These are phyloP conservation scores for Delphinus delphis DNA, from an alignment of 2,113 vertebrate species.

Conservation along the genomic window DNA sequence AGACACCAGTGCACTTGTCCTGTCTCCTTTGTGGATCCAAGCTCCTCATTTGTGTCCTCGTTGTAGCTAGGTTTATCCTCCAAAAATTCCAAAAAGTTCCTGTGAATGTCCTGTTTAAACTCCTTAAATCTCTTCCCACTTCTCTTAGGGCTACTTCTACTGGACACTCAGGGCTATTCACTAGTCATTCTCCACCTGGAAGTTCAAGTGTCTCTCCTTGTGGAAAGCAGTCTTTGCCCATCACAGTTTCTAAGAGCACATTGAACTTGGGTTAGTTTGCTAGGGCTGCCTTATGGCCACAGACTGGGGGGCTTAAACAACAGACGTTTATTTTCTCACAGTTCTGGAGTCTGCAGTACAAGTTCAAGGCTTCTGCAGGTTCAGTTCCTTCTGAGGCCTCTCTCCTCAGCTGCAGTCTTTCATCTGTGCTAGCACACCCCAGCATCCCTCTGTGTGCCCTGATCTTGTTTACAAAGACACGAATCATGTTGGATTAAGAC, in stretches of 20 bases:
- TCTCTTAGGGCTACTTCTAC: neutral
- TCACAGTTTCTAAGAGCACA: neutral
- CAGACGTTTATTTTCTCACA: neutral
- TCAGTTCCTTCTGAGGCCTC: neutral
- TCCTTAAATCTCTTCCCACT: neutral
- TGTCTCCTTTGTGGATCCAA: neutral
- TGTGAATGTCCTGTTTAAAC: neutral
- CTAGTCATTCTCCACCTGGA: neutral
- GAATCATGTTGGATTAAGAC: neutral
- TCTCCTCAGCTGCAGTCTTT: neutral
- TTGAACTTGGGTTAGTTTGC: neutral
- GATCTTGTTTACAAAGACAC: neutral
- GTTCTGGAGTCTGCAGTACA: neutral
- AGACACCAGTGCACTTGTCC: fast-evolving
- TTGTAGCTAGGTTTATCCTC: neutral
- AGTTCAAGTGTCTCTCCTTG: too few species aligned
- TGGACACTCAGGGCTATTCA: neutral
- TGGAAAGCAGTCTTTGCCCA: too few species aligned
- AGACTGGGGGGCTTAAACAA: neutral
- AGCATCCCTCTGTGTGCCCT: neutral
- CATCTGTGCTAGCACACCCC: fast-evolving
- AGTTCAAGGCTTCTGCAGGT: too few species aligned
- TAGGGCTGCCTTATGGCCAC: neutral
- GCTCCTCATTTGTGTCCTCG: neutral
- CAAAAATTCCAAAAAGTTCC: neutral